Evolutionary conservation across 2,888 invertebrate genomes (phyloP), one percentile per base, ranked within the genome.

Genomic region (Lycophotia porphyrea): DNA sequence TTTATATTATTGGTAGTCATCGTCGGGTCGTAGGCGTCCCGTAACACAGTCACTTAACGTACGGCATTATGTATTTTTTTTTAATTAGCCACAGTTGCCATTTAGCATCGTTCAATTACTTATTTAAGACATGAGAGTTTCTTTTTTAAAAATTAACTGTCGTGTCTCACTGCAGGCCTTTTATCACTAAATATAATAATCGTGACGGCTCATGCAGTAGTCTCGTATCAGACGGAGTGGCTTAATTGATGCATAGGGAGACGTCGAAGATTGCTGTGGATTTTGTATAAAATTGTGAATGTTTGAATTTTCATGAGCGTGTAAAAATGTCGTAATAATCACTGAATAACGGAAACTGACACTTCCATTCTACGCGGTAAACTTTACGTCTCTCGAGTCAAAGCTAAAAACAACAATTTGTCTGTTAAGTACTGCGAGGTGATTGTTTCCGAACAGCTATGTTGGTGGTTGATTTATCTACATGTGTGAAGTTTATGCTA

Each of bases 31-130:
- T 78, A 79, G 88, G 79, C 82, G 80, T 82, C 80, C 77, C 79
- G 84, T 81, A 76, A 71, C 78, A 71, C 82, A 78, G 68, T 81
- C 84, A 78, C 79, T 77, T 71, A 71, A 70, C 74, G 73, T 84
- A 64, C 47, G 61, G 74, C 42, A 81, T 88, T 88, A 88, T 80
- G 82, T 87, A 84, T 82, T 89, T 82, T 85, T 42, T 89, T 90
- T 86, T 89, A 90, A 91, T 91, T 91, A 87, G 90, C 88, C 85
- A 85, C 90, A 85, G 87, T 88, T 90, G 91, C 89, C 91, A 88
- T 91, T 90, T 90, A 90, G 87, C 84, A 85, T 84, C 81, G 84
- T 88, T 88, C 85, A 86, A 90, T 91, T 88, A 88, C 88, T 89
- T 91, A 87, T 89, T 89, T 87, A 90, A 88, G 78, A 81, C 84